Evolutionary conservation across 2,113 vertebrate genomes (phyloP), one percentile per base, ranked within the genome.

Genomic region (Probosciger aterrimus): DNA sequence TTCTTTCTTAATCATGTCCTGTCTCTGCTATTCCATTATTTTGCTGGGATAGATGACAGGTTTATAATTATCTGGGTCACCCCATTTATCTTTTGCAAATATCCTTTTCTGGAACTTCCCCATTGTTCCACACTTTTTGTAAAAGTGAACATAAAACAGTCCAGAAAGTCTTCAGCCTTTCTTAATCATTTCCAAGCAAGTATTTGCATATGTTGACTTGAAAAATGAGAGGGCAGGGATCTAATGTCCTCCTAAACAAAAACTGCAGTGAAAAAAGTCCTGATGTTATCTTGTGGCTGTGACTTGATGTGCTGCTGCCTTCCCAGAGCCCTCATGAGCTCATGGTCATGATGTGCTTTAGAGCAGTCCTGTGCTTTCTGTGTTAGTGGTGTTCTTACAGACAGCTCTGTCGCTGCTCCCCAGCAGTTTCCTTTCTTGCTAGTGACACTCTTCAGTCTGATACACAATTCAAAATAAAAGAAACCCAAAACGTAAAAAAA

Each of bases 1-100:
- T 94, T 96, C 91, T 97, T 96, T 95, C 91, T 95, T 96, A 96
- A 93, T 96, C 94, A 79, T 92, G 93, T 96, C 94, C 92, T 96
- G 92, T 96, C 87, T 93, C 73, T 0, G 2, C 78, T 94, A 41
- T 91, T 91, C 24, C 70, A 62, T 94, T 95, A 93, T 95, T 96
- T 95, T 95, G 67, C 90, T 96, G 85, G 90, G 78, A 93, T 74
- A 82, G 47, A 37, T 91, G 87, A 87, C 81, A 82, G 78, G 23
- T 60, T 95, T 93, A 49, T 70, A 85, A 91, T 96, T 94, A 88
- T 88, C 82, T 96, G 78, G 94, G 87, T 91, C 94, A 90, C 75
- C 52, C 71, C 47, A 46, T 91, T 95, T 95, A 93, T 96, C 70
- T 83, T 87, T 91, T 85, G 77, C 60, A 89, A 95, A 89, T 82